Conservation (phyloP, 2,113 vertebrate species). For the Ivindomyrus marchei region DNA sequence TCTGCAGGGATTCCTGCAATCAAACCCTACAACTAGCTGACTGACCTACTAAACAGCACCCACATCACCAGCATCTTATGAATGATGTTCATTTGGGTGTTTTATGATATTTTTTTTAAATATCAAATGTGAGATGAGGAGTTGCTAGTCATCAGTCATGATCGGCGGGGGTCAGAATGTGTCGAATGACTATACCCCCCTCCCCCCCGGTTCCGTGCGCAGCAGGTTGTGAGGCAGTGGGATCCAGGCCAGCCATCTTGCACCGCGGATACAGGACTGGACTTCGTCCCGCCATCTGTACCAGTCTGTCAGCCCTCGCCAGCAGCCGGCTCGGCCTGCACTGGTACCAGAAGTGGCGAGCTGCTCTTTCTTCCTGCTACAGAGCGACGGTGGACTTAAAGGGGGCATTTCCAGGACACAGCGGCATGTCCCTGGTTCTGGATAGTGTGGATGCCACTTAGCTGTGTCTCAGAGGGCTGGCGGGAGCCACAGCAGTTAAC, state of each 20-base stretch:
- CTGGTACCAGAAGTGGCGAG: conserved; percentile 33
- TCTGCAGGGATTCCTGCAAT: background rate
- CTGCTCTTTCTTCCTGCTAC: background rate
- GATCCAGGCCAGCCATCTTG: conserved; percentile 60
- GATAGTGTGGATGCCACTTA: background rate
- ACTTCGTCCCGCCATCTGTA: conserved; percentile 59
- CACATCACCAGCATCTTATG: background rate
- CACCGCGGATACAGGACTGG: conserved; percentile 55
- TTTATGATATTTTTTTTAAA: conserved; percentile 1
- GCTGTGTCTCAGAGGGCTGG: background rate
- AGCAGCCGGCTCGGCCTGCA: conserved; percentile 49
- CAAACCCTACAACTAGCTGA: background rate
- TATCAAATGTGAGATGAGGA: conserved; percentile 12
- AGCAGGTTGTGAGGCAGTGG: conserved; percentile 51
- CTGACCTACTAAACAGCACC: background rate
- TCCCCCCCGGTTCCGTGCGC: conserved; percentile 45
- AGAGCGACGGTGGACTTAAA: background rate
- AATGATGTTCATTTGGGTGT: background rate
- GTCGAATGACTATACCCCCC: conserved; percentile 32
- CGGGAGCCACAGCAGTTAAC: background rate
- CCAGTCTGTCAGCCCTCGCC: conserved; percentile 43
- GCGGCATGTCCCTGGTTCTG: background rate
- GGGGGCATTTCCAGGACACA: background rate
- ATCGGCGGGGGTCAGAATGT: conserved; percentile 24
- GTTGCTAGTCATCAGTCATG: conserved; percentile 22